Base-by-base conservation (phyloP, 64 coral and sea anemone genomes). In the Trachythela sp. region DNA sequence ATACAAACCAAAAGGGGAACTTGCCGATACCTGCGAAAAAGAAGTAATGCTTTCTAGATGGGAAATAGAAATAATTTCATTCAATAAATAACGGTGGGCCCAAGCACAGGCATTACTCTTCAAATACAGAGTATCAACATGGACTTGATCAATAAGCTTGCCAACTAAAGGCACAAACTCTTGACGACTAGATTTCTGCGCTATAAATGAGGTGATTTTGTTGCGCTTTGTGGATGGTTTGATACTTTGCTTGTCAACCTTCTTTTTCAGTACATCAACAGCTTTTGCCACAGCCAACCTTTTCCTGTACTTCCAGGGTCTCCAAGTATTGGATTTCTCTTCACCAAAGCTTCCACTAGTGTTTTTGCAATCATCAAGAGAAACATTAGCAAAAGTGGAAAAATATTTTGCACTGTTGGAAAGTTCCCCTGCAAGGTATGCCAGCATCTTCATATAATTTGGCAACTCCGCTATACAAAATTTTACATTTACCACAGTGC, bases 111-210 rank as follows among this genome's bases (percentile, higher is more conserved):
- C 71, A 77, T 77, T 77, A 35, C 29, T 77, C 17, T 77, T 77
- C 26, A 34, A 35, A 77, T 77, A n/a, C 36, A 77, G 26, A 34
- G 71, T 4, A 35, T 27, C 71, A 35, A 77, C 31, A 34, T 77
- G 71, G 29, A n/a, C 71, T 38, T 26, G 11, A 34, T 77, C 71
- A 77, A 77, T 34, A 77, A 77, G 31, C 26, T 77, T 27, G 13
- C 71, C 71, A 77, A 77, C 31, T 34, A 77, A 77, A 26, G 71
- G 71, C 36, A 77, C 71, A 77, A 77, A 77, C 71, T 77, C 71
- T 26, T 77, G 71, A 15, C 71, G 71, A 77, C 71, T 77, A 22
- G 2, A n/a, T 68, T 68, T 68, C 20, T 68, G 20, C 5, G 18
- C 59, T n/a, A 68, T 68, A 68, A 68, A 68, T 68, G 20, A n/a